Base-by-base conservation (phyloP, 2,113 vertebrate species). In the Sinocyclocheilus rhinocerous region DNA sequence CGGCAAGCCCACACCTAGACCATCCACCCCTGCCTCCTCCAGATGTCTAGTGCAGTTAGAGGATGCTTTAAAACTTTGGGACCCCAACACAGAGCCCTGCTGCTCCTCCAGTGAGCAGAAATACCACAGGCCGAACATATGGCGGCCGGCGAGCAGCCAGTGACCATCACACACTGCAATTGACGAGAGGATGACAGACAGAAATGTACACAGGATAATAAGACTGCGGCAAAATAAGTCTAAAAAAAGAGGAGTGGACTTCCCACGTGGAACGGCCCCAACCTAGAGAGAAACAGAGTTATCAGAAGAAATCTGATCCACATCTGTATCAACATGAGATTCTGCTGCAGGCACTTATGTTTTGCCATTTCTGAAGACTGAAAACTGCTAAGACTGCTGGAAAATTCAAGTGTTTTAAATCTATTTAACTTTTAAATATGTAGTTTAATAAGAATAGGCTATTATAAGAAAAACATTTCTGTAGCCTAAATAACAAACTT, bases 91-190 rank as follows among this genome's bases (percentile, higher is more conserved):
- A 4, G 11, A 63, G 57, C 78, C 42, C 70, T 85, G 63, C n/a
- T 63, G 45, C 0, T 93, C 91, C 87, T 89, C 15, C 3, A 91
- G 0, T 0, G 87, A 92, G 89, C 96, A 97, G 90, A 95, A 94
- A 78, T 95, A 92, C 96, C 96, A 97, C 16, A 97, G 93, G 39
- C 96, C 96, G 0, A 95, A 95, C 85, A 95, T 91, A 59, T 78
- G 92, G 0, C 88, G 91, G 4, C 90, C 92, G 0, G 89, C 86
- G 0, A 94, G 92, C 29, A 97, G 94, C 96, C 96, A 96, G 88
- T 93, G 92, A 26, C 96, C 96, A 0, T 96, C 94, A 0, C 96
- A 96, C 85, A 96, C 88, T 0, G 96, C 95, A 73, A 97, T 85
- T 0, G 95, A 97, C 0, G 96, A 96, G 12, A 97, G 82, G 83